Base-by-base conservation (phyloP, 2,113 vertebrate genomes). In the Pogonocichla stellata region DNA sequence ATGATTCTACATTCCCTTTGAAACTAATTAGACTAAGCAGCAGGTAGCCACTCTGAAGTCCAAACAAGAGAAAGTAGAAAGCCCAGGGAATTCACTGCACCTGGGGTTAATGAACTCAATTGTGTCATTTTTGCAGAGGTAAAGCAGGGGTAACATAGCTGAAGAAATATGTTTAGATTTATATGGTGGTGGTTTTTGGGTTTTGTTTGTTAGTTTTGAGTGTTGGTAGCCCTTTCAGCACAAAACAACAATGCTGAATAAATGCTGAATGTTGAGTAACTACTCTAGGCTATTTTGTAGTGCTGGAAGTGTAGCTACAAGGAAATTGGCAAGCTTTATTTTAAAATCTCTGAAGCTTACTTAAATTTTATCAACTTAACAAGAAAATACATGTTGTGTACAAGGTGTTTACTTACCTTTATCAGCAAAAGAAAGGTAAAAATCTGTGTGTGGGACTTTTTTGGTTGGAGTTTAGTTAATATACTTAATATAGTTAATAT, bases 21-120 rank as follows among this genome's bases (percentile, higher is more conserved):
- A 98, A 98, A 98, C 97, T 98, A 98, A 98, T 98, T 98, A 98
- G 96, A 84, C 89, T 97, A 98, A 98, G 96, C 95, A 98, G 97
- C 93, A 97, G 95, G 95, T 97, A 94, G 80, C 80, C 78, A 70
- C 71, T 93, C 89, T 8, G 5, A 93, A 95, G 83, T 90, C 88
- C 62, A 86, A 95, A 95, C 78, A 92, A 94, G 70, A 94, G 93
- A 93, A 91, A 31, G 42, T n/a, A 85, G 70, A 86, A 92, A 70
- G 56, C 65, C 64, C 60, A 61, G 96, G 97, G 95, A 97, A 95
- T 96, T 97, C 90, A 67, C 62, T 82, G 91, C 71, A 82, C 71
- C 75, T 86, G 86, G 88, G 96, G 97, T 97, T 97, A 97, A 82
- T 95, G 86, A 86, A 91, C 72, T 80, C 84, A 84, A 69, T 80